Base-by-base conservation (phyloP, 2,797 vertebrate genomes). In the Spondyliosoma cantharus region DNA sequence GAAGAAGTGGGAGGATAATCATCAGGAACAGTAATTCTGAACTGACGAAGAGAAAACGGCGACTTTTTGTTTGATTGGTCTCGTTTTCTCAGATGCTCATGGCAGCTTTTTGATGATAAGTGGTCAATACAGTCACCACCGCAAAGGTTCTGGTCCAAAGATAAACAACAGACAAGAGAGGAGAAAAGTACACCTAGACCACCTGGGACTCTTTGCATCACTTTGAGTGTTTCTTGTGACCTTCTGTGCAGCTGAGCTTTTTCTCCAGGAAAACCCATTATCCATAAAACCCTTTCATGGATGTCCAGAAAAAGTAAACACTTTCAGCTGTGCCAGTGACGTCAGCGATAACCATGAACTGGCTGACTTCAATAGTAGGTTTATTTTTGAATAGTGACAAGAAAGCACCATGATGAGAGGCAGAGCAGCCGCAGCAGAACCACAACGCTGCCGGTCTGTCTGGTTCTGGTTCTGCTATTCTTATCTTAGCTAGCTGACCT, bases 1-100 rank as follows among this genome's bases (percentile, higher is more conserved):
- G 32, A 42, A 58, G 20, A 32, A 63, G 63, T 43, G 71, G 54
- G 54, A 68, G 8, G 69, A 70, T 74, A 45, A 78, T 70, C 29
- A 69, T 27, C 53, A 60, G 1, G n/a, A 54, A 22, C 29, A 14
- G 45, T 49, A 29, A 46, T 20, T 29, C 50, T 60, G 43, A 63
- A 11, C 50, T 19, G 63, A 58, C 27, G 22, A 54, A 68, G 19
- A 37, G 4, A 7, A 13, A 25, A 48, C 49, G 56, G 48, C 25
- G 37, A 37, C 7, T 37, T 37, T 37, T 15, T 16, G 17, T 20
- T 4, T 12, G 32, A 49, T 20, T 17, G 4, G 13, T 1, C 19
- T 65, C 22, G 19, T 32, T 27, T 65, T 11, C 16, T 25, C 8
- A 37, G 32, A 37, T 37, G 32, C 32, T 37, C 8, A 11, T 37